Base-by-base conservation (phyloP, 2,797 vertebrate species). In the Pangasius sanitwongsei region DNA sequence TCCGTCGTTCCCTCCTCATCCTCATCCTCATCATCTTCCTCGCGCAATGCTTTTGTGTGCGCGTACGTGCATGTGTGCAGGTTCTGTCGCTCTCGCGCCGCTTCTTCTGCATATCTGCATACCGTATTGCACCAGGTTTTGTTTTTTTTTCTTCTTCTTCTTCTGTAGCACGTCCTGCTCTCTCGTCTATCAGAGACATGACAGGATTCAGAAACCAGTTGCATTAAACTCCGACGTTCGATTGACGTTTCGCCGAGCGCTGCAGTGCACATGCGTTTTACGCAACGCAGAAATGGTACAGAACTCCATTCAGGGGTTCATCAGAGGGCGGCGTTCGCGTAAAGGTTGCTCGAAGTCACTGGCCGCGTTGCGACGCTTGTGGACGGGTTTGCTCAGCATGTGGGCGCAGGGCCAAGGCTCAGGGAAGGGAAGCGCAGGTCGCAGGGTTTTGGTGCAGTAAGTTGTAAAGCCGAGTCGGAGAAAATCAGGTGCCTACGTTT, bases 391-490 rank as follows among this genome's bases (percentile, higher is more conserved):
- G 88, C 87, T 87, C 72, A 88, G 88, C 57, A 83, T 89, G 63
- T 91, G 90, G 92, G 92, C 90, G 37, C 88, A 77, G 78, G 90
- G 89, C 91, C 89, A 90, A 87, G 74, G 86, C 88, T 90, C 37
- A 88, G 72, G 70, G 70, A 12, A 77, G 95, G 87, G 85, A 89
- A 78, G 57, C 50, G 69, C 67, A 91, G 92, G 93, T 94, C 94
- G 94, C 94, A 95, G 95, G 93, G 94, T 88, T 95, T 96, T 96
- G 96, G 96, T 96, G 96, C 96, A 96, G 94, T 95, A 95, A 96
- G 94, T 95, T 96, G 94, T 95, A 94, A 93, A 94, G 93, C 88
- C 34, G 53, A 53, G 83, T 61, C 59, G 61, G n/a, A 89, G 72
- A 81, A 87, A 90, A 91, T 91, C 92, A 85, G 77, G 89, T 90